These are phyloP conservation scores for Papilio xuthus DNA, from an alignment of 1,140 invertebrate genomes.

Conservation along the genomic window DNA sequence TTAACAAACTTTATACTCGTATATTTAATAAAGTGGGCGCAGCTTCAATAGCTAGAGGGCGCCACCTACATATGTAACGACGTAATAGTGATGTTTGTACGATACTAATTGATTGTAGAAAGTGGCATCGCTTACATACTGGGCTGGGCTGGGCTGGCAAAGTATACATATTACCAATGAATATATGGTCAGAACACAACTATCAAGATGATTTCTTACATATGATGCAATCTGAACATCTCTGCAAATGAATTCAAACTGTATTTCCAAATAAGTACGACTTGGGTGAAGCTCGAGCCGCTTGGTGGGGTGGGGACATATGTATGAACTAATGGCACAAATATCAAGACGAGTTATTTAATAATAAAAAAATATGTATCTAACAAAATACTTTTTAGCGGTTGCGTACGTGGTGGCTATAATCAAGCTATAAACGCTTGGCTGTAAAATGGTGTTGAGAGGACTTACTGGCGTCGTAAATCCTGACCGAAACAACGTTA, in stretches of 20 bases:
- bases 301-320: too few species aligned
- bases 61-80: background rate
- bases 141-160: background rate
- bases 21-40: background rate
- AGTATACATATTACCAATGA: background rate
- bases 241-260: too few species aligned
- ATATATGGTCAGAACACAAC: background rate
- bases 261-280: too few species aligned
- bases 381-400: background rate
- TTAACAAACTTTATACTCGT: background rate
- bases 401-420: background rate
- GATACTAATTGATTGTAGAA: background rate
- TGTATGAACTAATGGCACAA: background rate
- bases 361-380: background rate
- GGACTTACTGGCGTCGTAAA: constrained; percentile 4
- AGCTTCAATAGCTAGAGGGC: background rate
- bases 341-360: background rate
- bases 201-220: too few species aligned
- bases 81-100: background rate
- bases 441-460: constrained; percentile 13
- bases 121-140: background rate
- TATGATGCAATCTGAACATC: too few species aligned
- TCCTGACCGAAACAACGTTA: background rate
- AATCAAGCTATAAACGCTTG: constrained; percentile 12
- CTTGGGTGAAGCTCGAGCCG: too few species aligned